A percentile compares a stretch with the other conserved stretches of the same genome.
phyloP scores from a whole-genome alignment of 2,888 invertebrate species.

The Drosophila birchii region DNA sequence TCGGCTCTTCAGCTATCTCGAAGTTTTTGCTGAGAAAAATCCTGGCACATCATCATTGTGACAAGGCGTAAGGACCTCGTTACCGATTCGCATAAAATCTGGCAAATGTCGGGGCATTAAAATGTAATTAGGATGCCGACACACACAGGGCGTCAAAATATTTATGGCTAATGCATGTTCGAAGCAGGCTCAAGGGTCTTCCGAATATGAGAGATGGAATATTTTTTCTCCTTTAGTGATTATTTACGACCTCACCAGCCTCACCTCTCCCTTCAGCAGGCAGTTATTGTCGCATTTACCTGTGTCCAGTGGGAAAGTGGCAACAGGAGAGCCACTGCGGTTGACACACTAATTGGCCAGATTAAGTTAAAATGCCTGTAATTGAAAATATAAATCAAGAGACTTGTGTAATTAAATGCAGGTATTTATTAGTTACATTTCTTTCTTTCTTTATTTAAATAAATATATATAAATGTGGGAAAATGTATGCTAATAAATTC shows the following conservation, averaged over 20 bases:
- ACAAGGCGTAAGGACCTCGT: conserved; percentile 8
- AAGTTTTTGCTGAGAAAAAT: conserved; percentile 1
- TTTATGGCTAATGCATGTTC: conserved; percentile 63
- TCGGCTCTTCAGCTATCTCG: conserved; percentile 1
- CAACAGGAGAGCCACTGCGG: conserved; percentile 14
- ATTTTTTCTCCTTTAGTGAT: conserved; percentile 5
- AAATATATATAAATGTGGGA: not conserved
- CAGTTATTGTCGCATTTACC: conserved; percentile 19
- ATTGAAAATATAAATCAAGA: conserved; percentile 24
- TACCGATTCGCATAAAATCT: conserved; percentile 48
- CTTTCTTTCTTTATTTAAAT: not conserved
- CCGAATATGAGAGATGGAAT: conserved; percentile 11
- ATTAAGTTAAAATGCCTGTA: conserved; percentile 17
- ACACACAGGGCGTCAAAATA: conserved; percentile 46
- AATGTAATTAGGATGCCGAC: conserved; percentile 70
- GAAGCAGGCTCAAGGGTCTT: conserved; percentile 35
- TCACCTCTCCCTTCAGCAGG: not conserved
- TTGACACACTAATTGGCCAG: conserved; percentile 27
- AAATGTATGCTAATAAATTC: not conserved
- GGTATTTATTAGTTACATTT: not conserved
- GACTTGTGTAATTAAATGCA: not conserved
- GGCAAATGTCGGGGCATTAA: conserved; percentile 56
- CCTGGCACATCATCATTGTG: conserved; percentile 8
- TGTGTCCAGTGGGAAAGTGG: conserved; percentile 8
- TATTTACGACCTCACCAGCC: conserved; percentile 30